A percentile compares a stretch with the other conserved stretches of the same genome.
phyloP scores from a whole-genome alignment of 2,888 invertebrate genomes.

The Nymphalis c-album region DNA sequence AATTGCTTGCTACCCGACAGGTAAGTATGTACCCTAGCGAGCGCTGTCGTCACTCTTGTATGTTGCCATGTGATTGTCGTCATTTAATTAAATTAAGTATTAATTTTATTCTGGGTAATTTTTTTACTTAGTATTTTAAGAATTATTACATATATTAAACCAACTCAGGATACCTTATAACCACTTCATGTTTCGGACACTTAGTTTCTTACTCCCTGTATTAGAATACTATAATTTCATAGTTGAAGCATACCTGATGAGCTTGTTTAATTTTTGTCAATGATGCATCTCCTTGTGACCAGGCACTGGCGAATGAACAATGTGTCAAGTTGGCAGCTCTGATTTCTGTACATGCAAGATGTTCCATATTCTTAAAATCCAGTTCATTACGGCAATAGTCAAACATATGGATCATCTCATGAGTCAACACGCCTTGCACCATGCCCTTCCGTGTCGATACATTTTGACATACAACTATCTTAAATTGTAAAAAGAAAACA shows the following conservation, averaged over 20 bases:
- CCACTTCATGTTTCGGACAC: too few species aligned
- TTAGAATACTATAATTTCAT: neutral
- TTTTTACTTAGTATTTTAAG: too few species aligned
- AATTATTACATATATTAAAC: too few species aligned
- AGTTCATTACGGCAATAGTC: slow-evolving; percentile 94
- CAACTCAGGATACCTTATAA: too few species aligned
- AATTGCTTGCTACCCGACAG: too few species aligned
- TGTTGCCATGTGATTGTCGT: too few species aligned
- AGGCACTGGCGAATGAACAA: slow-evolving; percentile 92
- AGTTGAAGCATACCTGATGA: slow-evolving; percentile 84
- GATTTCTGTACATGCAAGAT: slow-evolving; percentile 97
- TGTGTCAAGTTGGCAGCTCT: slow-evolving; percentile 96
- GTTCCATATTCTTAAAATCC: slow-evolving; percentile 94
- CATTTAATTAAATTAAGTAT: too few species aligned
- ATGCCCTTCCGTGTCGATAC: slow-evolving; percentile 84
- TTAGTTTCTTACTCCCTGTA: too few species aligned
- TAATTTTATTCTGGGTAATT: too few species aligned
- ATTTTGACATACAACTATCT: slow-evolving; percentile 96
- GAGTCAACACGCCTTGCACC: slow-evolving; percentile 91
- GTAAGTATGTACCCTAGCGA: too few species aligned
- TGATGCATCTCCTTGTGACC: slow-evolving; percentile 88
- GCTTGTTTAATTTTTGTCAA: slow-evolving; percentile 85
- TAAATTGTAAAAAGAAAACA: slow-evolving; percentile 43
- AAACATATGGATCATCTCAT: slow-evolving; percentile 98
- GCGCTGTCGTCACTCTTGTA: too few species aligned